A percentile compares a stretch with the other conserved stretches of the same genome.
These are phyloP conservation scores for Hypercompe scribonia DNA, from an alignment of 2,888 invertebrate genomes.

Conservation along the genomic window DNA sequence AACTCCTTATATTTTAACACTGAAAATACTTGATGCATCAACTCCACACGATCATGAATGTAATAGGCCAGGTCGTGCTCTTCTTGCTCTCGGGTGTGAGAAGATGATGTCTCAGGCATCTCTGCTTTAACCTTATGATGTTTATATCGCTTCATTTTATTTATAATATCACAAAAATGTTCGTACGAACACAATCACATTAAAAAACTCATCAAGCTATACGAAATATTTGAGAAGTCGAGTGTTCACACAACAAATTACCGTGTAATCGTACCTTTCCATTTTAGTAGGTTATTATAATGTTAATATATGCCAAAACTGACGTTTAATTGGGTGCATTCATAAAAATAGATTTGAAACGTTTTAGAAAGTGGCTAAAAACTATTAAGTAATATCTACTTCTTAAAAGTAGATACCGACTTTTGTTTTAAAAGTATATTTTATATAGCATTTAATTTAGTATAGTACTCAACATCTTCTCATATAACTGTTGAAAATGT, in stretches of 20 bases:
- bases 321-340: conserved; percentile 7
- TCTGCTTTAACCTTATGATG: conserved; percentile 73
- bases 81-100: conserved; percentile 56
- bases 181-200: background rate
- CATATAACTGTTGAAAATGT: background rate
- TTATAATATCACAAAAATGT: background rate
- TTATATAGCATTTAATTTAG: background rate
- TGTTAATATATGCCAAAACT: background rate
- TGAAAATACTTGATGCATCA: conserved; percentile 87
- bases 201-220: background rate
- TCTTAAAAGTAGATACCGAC: background rate
- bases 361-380: background rate
- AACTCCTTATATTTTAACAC: conserved; percentile 86
- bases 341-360: background rate
- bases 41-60: conserved; percentile 86
- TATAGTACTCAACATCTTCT: background rate
- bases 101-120: conserved; percentile 63
- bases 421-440: background rate
- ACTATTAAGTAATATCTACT: background rate
- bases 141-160: conserved; percentile 46
- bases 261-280: background rate
- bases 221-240: background rate
- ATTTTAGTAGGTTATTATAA: background rate
- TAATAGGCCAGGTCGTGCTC: conserved; percentile 86
- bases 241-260: no score